Base-by-base conservation (phyloP, 2,113 vertebrate species). In the Romanogobio albipinnatus region DNA sequence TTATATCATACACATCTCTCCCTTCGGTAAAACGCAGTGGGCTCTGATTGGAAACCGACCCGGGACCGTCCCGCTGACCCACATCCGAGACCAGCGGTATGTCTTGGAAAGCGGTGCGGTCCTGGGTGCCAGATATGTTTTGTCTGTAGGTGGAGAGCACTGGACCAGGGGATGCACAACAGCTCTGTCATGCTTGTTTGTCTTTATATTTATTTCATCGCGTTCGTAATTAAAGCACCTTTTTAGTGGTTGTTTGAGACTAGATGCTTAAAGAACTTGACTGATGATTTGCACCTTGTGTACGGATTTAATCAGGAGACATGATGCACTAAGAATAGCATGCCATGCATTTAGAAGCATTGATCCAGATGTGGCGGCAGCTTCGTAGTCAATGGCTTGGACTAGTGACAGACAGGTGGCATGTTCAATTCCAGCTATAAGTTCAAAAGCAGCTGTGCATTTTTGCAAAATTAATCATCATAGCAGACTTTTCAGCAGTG, bases 231-330 rank as follows among this genome's bases (percentile, higher is more conserved):
- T 74, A 86, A 86, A 80, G 75, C 88, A 89, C 86, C 86, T 87
- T 89, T 88, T 45, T 84, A 82, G 81, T 77, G 76, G 59, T 87
- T 82, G 70, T 82, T 76, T 29, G 74, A 84, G 79, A 81, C 80
- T 71, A 86, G 86, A 82, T 84, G 77, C 93, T 92, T 92, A 93
- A 91, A 90, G 36, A 71, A 84, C 58, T 76, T 82, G 68, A 71
- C 78, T 68, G 61, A 86, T 62, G 89, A 92, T 92, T 59, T 91
- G 94, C 94, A 95, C 94, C 94, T 95, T 95, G 94, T 92, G 82
- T 87, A 87, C 71, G 84, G 91, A 90, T 88, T 86, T 76, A 87
- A 84, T 83, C 90, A 92, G 91, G 91, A 92, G 93, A 92, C 89
- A 88, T 14, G 26, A 59, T 76, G 84, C 87, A 88, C 84, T 79